phyloP scores from a whole-genome alignment of 2,113 vertebrate genomes.

The Anolis sagrei region DNA sequence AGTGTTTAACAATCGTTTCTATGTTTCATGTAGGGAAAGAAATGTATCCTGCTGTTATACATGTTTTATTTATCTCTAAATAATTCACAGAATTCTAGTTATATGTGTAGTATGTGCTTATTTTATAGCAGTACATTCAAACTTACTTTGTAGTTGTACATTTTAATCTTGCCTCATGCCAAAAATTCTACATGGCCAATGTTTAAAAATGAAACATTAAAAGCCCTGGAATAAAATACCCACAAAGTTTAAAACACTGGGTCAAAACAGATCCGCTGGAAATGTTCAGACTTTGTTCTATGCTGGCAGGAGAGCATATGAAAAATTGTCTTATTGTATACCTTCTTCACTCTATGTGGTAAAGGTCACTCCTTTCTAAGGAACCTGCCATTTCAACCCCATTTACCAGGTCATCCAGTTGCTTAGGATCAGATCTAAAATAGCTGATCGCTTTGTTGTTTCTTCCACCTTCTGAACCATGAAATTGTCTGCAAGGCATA shows the following conservation, averaged over 20 bases:
- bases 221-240: background rate
- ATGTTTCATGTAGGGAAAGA: background rate
- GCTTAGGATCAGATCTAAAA: no score
- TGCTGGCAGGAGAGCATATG: no score
- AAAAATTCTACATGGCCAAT: background rate
- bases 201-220: background rate
- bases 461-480: no score
- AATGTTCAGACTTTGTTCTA: background rate
- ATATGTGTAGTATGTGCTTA: background rate
- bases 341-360: no score
- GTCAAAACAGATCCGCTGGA: background rate
- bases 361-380: no score
- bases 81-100: constrained; percentile 8
- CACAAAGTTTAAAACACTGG: background rate
- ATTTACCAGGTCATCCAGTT: no score
- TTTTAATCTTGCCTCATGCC: background rate
- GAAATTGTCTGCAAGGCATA: no score
- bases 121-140: background rate
- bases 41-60: background rate
- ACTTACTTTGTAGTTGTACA: background rate
- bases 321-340: background rate
- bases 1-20: constrained; percentile 17
- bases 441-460: no score
- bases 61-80: constrained; percentile 10
- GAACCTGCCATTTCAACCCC: no score